Evolutionary conservation across 2,888 invertebrate genomes (phyloP), one percentile per base, ranked within the genome.

Genomic region (Chrysina gloriosa): DNA sequence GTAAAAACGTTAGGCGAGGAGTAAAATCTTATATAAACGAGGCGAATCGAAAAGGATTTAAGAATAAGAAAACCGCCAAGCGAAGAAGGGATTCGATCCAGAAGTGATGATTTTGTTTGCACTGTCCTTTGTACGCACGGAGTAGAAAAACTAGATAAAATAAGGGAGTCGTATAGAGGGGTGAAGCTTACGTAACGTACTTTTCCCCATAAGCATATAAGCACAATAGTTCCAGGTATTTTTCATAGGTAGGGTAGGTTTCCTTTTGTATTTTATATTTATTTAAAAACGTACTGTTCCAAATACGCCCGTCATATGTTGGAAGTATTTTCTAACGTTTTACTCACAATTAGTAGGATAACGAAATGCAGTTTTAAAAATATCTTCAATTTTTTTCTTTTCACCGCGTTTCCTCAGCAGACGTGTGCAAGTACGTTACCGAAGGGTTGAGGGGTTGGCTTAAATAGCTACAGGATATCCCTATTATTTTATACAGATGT

Each of bases 141-240:
- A 39, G 14, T 39, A 14, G 39, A 39, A 14, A 4, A 39, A 14
- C 14, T 39, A 14, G 39, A 14, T 39, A 52, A 52, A 31, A 52
- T 52, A 19, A 9, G 31, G 16, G 29, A 52, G 19, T 14, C 16
- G 27, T 52, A 52, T 16, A 36, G 23, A 23, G 56, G 56, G 56
- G 56, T 36, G 36, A 36, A 56, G 31, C 19, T 56, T 56, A 39
- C 39, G 36, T 56, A 56, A 56, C 56, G 56, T 56, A 56, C 29
- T 56, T 56, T 52, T 52, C 16, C 19, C 19, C 39, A 36, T 39
- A 39, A 19, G 19, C 36, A 31, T 11, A n/a, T 52, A 52, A 29
- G 11, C 14, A 56, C 56, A 56, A 56, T 36, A 39, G 56, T 11
- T 11, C 36, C 56, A 56, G 56, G 56, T 56, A 56, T 31, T 54